Base-by-base conservation (phyloP, 2,113 vertebrate genomes). In the Perca schrenkii region DNA sequence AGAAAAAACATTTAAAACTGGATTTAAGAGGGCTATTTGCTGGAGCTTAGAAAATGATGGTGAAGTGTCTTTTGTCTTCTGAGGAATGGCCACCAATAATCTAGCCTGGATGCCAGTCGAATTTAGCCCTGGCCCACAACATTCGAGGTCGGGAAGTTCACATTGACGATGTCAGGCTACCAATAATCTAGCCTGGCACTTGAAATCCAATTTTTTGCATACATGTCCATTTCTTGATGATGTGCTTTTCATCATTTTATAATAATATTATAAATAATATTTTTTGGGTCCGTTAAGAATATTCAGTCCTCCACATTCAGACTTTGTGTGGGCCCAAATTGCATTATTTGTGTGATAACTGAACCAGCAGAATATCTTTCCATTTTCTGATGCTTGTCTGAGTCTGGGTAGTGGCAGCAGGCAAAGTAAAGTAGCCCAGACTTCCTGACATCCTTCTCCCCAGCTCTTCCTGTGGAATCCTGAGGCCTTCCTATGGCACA, bases 331-430 rank as follows among this genome's bases (percentile, higher is more conserved):
- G 17, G 68, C 62, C 13, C 14, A 43, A 57, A n/a, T 78, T 62
- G 70, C 54, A 47, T 81, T 75, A 52, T 74, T 74, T 70, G 71
- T 78, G 53, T 34, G 63, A 85, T 79, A 79, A 71, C 31, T 79
- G 74, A 84, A 65, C 62, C 67, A 74, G 64, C 52, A 58, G 36
- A 65, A 67, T 34, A 65, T 60, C 66, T 61, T 68, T 61, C 8
- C 16, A 54, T 61, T 71, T 80, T 63, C 57, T 77, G 57, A 50
- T 43, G 46, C n/a, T 81, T 56, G 73, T 75, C 79, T 40, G 14
- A 62, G n/a, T 64, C 34, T 64, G 63, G 19, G 43, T 34, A 60
- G 8, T 6, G 14, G 52, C 58, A 66, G 52, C 28, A 60, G 73
- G 40, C 19, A 19, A 65, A 63, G 31, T 8, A 47, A 19, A 50